phyloP scores from a whole-genome alignment of 92 coral and sea anemone species.

The Phenganax stokvisi region DNA sequence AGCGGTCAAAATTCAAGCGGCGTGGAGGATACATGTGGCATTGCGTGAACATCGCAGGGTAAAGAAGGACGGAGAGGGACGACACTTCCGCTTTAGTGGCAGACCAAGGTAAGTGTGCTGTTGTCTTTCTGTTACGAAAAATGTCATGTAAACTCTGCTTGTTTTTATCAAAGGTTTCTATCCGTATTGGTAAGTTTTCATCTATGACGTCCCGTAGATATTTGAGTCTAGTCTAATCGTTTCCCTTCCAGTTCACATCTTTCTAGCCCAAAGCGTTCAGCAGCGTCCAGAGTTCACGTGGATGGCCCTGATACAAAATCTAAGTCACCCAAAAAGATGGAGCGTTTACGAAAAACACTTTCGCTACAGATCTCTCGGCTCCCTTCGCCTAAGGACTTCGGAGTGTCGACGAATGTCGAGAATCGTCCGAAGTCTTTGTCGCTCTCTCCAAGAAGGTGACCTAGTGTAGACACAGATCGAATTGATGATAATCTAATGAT shows the following conservation, averaged over 20 bases:
- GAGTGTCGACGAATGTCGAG: background rate
- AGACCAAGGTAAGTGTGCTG: constrained; percentile 22
- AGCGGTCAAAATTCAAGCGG: constrained; percentile 73
- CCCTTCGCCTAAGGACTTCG: constrained; percentile 26
- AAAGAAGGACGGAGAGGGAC: constrained; percentile 10
- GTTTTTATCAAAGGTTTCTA: too few species aligned
- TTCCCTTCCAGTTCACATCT: constrained; percentile 19
- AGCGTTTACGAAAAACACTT: constrained; percentile 30
- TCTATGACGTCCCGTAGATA: background rate
- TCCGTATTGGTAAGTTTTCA: background rate
- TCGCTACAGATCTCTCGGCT: constrained; percentile 33
- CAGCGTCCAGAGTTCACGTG: background rate
- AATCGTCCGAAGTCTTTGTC: constrained; percentile 40
- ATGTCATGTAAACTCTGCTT: too few species aligned
- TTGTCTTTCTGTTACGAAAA: background rate
- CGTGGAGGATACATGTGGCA: constrained; percentile 73
- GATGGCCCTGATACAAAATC: constrained; percentile 10
- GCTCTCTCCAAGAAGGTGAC: constrained; percentile 42
- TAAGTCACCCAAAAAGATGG: constrained; percentile 29
- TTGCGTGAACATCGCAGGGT: constrained; percentile 51
- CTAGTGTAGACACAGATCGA: constrained; percentile 16
- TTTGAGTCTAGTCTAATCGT: background rate
- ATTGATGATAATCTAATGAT: constrained; percentile 32
- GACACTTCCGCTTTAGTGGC: background rate
- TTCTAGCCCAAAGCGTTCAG: constrained; percentile 22